Base-by-base conservation (phyloP, 2,113 vertebrate species). In the Elachura formosa region DNA sequence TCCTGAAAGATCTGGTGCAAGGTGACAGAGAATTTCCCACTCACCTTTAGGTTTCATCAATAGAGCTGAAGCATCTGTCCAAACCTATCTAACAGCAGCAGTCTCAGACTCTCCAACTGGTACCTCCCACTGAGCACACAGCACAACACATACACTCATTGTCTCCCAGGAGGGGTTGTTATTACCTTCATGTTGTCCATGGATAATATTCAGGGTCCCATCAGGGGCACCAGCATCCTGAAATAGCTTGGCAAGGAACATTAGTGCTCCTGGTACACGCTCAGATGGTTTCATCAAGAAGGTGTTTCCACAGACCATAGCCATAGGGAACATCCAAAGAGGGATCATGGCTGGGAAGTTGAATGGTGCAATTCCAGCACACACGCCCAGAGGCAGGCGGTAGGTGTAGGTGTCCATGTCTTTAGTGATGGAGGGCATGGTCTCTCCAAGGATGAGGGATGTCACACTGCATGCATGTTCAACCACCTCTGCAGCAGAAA, bases 331-430 rank as follows among this genome's bases (percentile, higher is more conserved):
- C 99, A 99, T 99, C 99, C 99, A 99, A 40, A 99, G 98, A 38
- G 99, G 99, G 94, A 99, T 99, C 99, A 99, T 99, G 94, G 99
- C 99, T 5, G 99, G 99, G 96, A 99, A 99, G 95, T 99, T 99
- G 97, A 99, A 99, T 0, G 99, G 99, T 25, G 99, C 98, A 10
- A 99, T 99, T 84, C 99, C 99, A 22, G 99, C 99, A 24, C 99
- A 99, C 26, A 99, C 99, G 0, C 99, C 99, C 11, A 99, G 92
- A n/a, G 99, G 99, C 92, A 99, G 94, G 21, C 99, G 98, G 94
- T 98, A 99, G 55, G 99, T 99, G 75, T 97, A 98, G 84, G 98
- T 99, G 98, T 99, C 99, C 99, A 99, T 99, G 97, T 99, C 99
- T 97, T 99, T 99, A 76, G 99, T 99, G 98, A 99, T 98, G 74